phyloP scores from a whole-genome alignment of 2,797 vertebrate species.

The Tragelaphus eurycerus region DNA sequence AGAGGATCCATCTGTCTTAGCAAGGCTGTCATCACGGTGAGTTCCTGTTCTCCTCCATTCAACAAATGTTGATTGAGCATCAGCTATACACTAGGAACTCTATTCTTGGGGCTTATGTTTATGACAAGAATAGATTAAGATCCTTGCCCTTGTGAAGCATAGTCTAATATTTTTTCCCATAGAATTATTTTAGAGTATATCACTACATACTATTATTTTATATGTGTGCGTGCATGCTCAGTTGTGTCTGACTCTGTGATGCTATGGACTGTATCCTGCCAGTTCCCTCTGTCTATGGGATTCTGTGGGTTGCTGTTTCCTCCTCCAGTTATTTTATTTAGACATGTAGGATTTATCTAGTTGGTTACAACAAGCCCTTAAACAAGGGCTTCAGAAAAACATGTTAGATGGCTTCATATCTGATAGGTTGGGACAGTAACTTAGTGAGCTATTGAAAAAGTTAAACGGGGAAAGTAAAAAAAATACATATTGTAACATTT shows the following conservation, averaged over 20 bases:
- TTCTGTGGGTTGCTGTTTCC: not conserved
- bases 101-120: not conserved
- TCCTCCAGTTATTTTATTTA: not conserved
- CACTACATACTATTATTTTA: not conserved
- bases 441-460: conserved; percentile 16
- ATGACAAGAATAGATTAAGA: not conserved
- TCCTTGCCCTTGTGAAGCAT: not conserved
- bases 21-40: conserved; percentile 97
- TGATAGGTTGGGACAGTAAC: not conserved
- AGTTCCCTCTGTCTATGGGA: not conserved
- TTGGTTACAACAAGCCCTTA: conserved; percentile 21
- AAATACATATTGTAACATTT: not conserved
- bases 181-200: not conserved
- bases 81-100: not conserved
- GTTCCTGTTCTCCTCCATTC: conserved; percentile 67
- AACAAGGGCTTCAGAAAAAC: conserved; percentile 10
- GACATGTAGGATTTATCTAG: not conserved
- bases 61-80: not conserved
- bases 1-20: conserved; percentile 96
- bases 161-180: conserved; percentile 14
- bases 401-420: not conserved
- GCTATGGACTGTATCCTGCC: not conserved
- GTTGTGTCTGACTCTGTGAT: not conserved
- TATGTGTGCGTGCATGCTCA: not conserved
- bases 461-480: conserved; percentile 25